These are phyloP conservation scores for Agriopis marginaria DNA, from an alignment of 2,888 invertebrate species.

Conservation along the genomic window DNA sequence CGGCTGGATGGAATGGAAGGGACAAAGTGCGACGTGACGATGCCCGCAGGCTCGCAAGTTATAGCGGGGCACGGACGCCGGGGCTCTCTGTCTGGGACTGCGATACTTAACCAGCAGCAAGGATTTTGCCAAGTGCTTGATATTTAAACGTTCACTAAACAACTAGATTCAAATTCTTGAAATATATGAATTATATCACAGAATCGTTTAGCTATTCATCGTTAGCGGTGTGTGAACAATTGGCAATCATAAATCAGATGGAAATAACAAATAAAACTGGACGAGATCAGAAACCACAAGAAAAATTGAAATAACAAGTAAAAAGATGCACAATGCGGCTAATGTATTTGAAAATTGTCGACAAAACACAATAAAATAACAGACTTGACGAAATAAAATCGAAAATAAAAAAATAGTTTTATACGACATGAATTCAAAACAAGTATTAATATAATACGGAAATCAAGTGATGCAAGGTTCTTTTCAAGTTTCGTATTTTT, in stretches of 20 bases:
- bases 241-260: too few species aligned
- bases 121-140: neutral
- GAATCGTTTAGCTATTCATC: too few species aligned
- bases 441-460: conserved; percentile 2
- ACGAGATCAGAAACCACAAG: too few species aligned
- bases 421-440: neutral
- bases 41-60: conserved; percentile 43
- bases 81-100: conserved; percentile 12
- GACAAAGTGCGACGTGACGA: conserved; percentile 42
- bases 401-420: neutral
- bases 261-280: too few species aligned
- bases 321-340: too few species aligned
- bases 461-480: conserved; percentile 3
- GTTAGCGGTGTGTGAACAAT: too few species aligned
- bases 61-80: neutral
- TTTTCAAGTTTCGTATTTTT: conserved; percentile 15
- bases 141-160: too few species aligned
- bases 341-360: too few species aligned
- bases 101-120: neutral
- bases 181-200: too few species aligned
- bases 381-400: neutral
- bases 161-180: too few species aligned
- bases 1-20: conserved; percentile 35
- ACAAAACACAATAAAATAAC: neutral
- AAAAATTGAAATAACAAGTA: too few species aligned